Evolutionary conservation across 2,888 invertebrate species (phyloP), one percentile per base, ranked within the genome.

Genomic region (Amblyjoppa fuscipennis): DNA sequence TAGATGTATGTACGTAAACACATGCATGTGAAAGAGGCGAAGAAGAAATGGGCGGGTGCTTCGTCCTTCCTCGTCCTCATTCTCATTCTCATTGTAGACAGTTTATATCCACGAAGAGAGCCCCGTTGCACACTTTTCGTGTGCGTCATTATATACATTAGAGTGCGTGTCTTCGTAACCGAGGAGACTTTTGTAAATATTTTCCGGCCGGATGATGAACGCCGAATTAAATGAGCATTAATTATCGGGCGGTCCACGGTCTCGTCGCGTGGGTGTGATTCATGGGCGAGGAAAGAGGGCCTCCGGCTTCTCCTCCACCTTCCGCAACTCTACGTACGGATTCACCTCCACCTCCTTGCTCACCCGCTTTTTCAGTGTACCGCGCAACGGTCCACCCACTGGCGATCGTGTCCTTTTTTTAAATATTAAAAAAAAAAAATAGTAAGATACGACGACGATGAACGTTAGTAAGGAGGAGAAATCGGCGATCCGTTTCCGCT

Each of bases 201-300:
- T 91, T 85, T 91, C 89, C 90, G 89, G 88, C 89, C 84, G 89
- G 90, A 92, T 93, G 93, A 93, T 92, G 92, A 91, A 93, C 92
- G 90, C 92, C 92, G 91, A 92, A 93, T 93, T 92, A 93, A 93
- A 93, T 90, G 92, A 91, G 92, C 92, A 93, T 93, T 93, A 93
- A 93, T 93, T 93, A 93, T 93, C 91, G 90, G 89, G 88, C 88
- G 87, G 89, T 89, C 90, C 91, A 79, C 77, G 77, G 45, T 16
- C 82, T 91, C 88, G 91, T 91, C 92, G 93, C 92, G 93, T 93
- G 92, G 93, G 93, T 89, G 93, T 93, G 93, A 93, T 93, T 93
- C 92, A 93, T 92, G 91, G 89, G 84, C 89, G 56, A 88, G 88
- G 88, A 89, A 90, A 91, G 88, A 87, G 87, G 88, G 82, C 89